A percentile compares a stretch with the other conserved stretches of the same genome.
phyloP scores from a whole-genome alignment of 1,140 invertebrate species.

The Neuroterus valhalla region DNA sequence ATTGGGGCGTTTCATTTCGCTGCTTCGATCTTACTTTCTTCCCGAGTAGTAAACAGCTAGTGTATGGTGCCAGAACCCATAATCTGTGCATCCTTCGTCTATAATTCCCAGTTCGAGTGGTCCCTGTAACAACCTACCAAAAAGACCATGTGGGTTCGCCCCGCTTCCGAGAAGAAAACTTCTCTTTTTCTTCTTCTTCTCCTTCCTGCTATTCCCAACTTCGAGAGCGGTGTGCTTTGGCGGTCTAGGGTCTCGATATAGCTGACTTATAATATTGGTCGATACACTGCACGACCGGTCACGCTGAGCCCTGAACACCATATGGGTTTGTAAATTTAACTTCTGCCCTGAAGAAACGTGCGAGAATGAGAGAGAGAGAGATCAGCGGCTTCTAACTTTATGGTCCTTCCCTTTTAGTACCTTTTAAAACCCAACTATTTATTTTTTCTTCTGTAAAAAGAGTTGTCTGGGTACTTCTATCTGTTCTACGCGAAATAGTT shows the following conservation, averaged over 20 bases:
- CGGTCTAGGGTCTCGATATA: conserved; percentile 20
- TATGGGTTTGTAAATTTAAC: conserved; percentile 67
- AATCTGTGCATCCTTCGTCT: conserved; percentile 45
- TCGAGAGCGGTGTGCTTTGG: conserved; percentile 20
- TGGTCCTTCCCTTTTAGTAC: neutral
- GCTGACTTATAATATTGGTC: conserved; percentile 29
- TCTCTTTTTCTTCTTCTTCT: conserved; percentile 42
- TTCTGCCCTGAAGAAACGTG: conserved; percentile 44
- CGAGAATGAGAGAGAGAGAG: conserved; percentile 33
- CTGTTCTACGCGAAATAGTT: too few species aligned
- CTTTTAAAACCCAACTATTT: neutral
- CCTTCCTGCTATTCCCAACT: conserved; percentile 39
- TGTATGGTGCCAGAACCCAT: conserved; percentile 38
- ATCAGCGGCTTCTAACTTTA: conserved; percentile 16
- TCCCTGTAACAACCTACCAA: conserved; percentile 35
- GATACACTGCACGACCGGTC: conserved; percentile 21
- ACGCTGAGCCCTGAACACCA: conserved; percentile 47
- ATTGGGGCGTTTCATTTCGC: conserved; percentile 23
- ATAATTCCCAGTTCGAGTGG: conserved; percentile 42
- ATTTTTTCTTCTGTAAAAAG: too few species aligned
- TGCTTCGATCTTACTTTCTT: conserved; percentile 16
- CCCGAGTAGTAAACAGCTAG: conserved; percentile 18
- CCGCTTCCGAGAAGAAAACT: conserved; percentile 54
- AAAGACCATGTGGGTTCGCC: conserved; percentile 50
- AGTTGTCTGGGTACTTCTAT: too few species aligned